phyloP scores from a whole-genome alignment of 1,140 invertebrate species.

The Philotrypesis tridentata region DNA sequence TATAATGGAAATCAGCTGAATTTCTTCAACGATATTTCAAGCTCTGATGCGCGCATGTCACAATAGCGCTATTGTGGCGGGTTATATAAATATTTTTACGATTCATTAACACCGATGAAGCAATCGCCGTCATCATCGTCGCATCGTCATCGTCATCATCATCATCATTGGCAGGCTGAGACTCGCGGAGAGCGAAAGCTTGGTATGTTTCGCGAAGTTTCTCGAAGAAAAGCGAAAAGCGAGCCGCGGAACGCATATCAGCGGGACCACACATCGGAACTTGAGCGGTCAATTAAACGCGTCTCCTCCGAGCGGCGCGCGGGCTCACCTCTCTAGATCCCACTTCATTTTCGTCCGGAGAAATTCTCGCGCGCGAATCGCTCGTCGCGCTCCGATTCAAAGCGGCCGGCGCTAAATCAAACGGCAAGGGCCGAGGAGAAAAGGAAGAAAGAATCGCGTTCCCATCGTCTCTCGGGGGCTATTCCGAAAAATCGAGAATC shows the following conservation, averaged over 20 bases:
- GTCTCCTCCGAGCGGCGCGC: too few relatives aligned
- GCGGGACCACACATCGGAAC: too few relatives aligned
- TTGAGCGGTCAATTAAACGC: too few relatives aligned
- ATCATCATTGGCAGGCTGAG: too few relatives aligned
- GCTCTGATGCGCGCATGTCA: not conserved
- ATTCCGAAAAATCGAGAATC: not conserved
- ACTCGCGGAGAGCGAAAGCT: too few relatives aligned
- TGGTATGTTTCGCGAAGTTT: too few relatives aligned
- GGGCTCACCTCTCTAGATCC: too few relatives aligned
- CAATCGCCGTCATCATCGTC: not conserved
- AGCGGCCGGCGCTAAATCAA: slow-evolving; percentile 3
- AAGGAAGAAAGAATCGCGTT: not conserved
- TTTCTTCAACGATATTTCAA: too few relatives aligned
- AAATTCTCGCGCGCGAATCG: not conserved
- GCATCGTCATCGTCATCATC: too few relatives aligned
- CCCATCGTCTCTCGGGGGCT: not conserved
- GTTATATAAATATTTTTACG: not conserved
- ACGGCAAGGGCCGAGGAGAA: not conserved
- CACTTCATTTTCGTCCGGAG: too few relatives aligned
- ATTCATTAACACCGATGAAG: not conserved
- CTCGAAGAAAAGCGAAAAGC: too few relatives aligned
- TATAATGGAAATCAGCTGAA: not conserved
- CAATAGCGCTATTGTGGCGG: not conserved
- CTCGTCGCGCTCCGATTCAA: not conserved
- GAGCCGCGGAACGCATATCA: too few relatives aligned